A percentile compares a stretch with the other conserved stretches of the same genome.
Conservation (phyloP, 2,113 vertebrate species). For the Cricetomys ansorgei region DNA sequence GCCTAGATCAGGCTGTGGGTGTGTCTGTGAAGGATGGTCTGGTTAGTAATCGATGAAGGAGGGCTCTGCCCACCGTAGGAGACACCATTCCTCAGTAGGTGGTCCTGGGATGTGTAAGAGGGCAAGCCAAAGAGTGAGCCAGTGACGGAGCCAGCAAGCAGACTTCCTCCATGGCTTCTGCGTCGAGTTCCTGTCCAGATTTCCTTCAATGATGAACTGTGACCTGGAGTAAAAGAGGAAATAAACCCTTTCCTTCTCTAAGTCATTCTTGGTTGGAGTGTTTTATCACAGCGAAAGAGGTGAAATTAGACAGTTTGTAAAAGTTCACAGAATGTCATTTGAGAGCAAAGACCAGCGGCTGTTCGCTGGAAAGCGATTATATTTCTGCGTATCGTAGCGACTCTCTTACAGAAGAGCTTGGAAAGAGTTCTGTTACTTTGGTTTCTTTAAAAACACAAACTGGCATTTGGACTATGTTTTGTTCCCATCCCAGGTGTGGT, state of each 20-base stretch:
- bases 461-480: too few species aligned
- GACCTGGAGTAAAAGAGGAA: not conserved
- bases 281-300: not conserved
- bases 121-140: not conserved
- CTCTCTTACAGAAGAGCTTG: too few species aligned
- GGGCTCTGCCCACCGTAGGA: not conserved
- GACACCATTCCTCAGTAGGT: not conserved
- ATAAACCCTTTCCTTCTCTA: not conserved
- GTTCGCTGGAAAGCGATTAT: conserved; percentile 81
- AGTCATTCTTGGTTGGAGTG: not conserved
- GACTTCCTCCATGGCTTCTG: not conserved
- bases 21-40: not conserved
- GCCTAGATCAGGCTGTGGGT: not conserved
- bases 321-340: conserved; percentile 89
- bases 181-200: not conserved
- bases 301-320: conserved; percentile 85
- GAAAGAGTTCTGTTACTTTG: too few species aligned
- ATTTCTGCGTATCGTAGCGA: conserved; percentile 79
- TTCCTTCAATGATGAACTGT: not conserved
- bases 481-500: too few species aligned
- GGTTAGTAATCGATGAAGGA: not conserved
- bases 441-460: too few species aligned
- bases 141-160: not conserved
- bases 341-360: conserved; percentile 84
- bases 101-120: not conserved